Percentiles rank a stretch among this genome's conserved stretches.
Conservation (phyloP, 2,888 invertebrate species). For the Napeogenes inachia region DNA sequence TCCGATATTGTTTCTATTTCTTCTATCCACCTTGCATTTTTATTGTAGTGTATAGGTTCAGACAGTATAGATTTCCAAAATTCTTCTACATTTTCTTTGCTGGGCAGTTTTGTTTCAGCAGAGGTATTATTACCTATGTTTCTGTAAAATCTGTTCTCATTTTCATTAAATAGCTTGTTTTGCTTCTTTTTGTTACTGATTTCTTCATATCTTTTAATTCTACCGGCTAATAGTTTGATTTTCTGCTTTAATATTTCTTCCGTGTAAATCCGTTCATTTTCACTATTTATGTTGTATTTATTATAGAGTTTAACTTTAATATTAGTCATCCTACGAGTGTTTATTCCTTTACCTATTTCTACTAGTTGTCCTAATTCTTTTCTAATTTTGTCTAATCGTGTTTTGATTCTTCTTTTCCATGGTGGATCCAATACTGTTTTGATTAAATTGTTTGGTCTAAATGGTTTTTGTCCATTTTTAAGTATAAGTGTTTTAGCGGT, state of each 20-base stretch:
- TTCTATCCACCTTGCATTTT: constrained; percentile 15
- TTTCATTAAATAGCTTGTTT: too few species aligned
- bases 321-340: constrained; percentile 3
- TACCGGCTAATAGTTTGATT: constrained; percentile 21
- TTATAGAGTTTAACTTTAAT: constrained; percentile 7
- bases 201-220: constrained; percentile 17
- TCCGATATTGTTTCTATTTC: constrained; percentile 11
- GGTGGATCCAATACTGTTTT: too few species aligned
- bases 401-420: too few species aligned
- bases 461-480: too few species aligned
- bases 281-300: constrained; percentile 10
- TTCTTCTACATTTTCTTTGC: not conserved
- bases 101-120: not conserved
- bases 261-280: constrained; percentile 10
- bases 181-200: too few species aligned
- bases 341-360: not conserved
- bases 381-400: not conserved
- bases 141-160: too few species aligned
- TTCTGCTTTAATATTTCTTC: constrained; percentile 16
- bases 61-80: not conserved
- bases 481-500: too few species aligned
- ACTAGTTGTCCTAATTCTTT: not conserved
- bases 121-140: constrained; percentile 7
- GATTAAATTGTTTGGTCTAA: too few species aligned
- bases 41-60: not conserved